Evolutionary conservation across 2,888 invertebrate species (phyloP).

Genomic region (Tineola bisselliella): DNA sequence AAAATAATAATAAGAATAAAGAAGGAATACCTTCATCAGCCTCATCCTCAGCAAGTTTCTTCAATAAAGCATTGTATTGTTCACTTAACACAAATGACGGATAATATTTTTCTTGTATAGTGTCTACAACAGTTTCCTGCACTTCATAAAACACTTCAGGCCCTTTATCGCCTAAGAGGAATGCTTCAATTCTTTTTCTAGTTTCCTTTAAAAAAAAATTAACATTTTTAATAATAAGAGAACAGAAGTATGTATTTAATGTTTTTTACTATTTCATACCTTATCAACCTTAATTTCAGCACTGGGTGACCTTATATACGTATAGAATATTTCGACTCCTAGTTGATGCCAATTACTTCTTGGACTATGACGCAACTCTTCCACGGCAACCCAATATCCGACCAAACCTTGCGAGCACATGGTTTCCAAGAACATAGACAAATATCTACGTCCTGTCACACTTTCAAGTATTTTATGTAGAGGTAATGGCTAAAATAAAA

Average conservation of each 20-base stretch:
- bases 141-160: slow-evolving; percentile 90
- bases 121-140: slow-evolving; percentile 80
- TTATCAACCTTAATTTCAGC: slow-evolving; percentile 86
- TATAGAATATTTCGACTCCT: slow-evolving; percentile 92
- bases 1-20: too few species aligned
- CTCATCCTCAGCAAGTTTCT: slow-evolving; percentile 73
- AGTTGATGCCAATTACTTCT: slow-evolving; percentile 84
- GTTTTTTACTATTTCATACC: slow-evolving; percentile 34
- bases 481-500: slow-evolving; percentile 70
- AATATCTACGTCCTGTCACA: slow-evolving; percentile 80
- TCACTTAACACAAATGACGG: slow-evolving; percentile 89
- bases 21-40: slow-evolving; percentile 43
- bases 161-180: slow-evolving; percentile 86
- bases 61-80: slow-evolving; percentile 78
- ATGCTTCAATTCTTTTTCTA: slow-evolving; percentile 87
- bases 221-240: too few species aligned
- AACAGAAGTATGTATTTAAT: too few species aligned
- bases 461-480: slow-evolving; percentile 79
- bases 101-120: slow-evolving; percentile 88
- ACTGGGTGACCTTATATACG: slow-evolving; percentile 83
- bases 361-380: slow-evolving; percentile 81
- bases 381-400: slow-evolving; percentile 87
- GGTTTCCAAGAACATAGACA: slow-evolving; percentile 83
- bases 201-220: slow-evolving; percentile 55
- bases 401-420: slow-evolving; percentile 85